Base-by-base conservation (phyloP, 2,113 vertebrate species). In the Agapornis roseicollis region DNA sequence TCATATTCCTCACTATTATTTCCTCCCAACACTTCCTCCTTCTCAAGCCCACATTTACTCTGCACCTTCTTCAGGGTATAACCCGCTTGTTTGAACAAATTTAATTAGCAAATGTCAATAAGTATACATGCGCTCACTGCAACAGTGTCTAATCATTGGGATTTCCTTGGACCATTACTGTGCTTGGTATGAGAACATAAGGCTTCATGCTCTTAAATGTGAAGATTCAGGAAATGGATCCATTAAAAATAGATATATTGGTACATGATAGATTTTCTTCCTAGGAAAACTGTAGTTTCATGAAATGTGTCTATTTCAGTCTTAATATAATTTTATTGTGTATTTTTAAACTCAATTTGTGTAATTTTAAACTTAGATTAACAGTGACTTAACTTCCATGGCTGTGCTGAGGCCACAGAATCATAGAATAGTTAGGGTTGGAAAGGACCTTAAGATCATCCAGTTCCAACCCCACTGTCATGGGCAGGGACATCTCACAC, bases 71-170 rank as follows among this genome's bases (percentile, higher is more conserved):
- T 87, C 77, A 80, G 84, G 78, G 70, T 94, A 81, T 29, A 84
- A 39, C 27, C 84, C 0, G 0, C 31, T 72, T 72, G 46, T 94
- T 49, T 82, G 78, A 97, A 64, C 87, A 94, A 92, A 94, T 95
- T 89, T 72, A 94, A 93, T 94, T 95, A 94, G 39, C 33, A 89
- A 94, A 94, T 94, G 80, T 94, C 91, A 90, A 44, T 94, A 91
- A 86, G n/a, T 91, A 76, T 60, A 88, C 29, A 72, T 53, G 73
- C 35, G 24, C 31, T 90, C 65, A 39, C 80, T 92, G 80, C 72
- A 93, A 89, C 42, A 92, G 68, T 23, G 13, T 44, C 50, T 50
- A 73, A 89, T 39, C 37, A 44, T 10, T 61, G 31, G 52, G 44
- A 80, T 85, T 91, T 79, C 78, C 70, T 79, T 72, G 66, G 61